Base-by-base conservation (phyloP, 2,888 invertebrate species). In the Chalcis sispes region DNA sequence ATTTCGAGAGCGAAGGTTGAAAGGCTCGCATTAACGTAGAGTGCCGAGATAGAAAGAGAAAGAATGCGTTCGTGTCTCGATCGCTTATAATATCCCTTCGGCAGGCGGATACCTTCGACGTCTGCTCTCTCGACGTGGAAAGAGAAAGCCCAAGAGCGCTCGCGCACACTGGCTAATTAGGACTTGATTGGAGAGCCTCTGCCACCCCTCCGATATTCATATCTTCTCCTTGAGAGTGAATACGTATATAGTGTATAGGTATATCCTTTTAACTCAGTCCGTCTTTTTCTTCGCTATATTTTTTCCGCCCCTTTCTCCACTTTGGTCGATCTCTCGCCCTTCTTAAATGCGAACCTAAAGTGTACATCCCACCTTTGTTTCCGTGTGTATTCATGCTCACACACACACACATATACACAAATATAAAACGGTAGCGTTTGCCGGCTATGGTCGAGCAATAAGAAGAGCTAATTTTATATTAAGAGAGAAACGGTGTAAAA, bases 101-200 rank as follows among this genome's bases (percentile, higher is more conserved):
- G 40, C 62, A 56, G 70, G 69, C 58, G 69, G 69, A n/a, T 75
- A 50, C 66, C 40, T 50, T 18, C 10, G 36, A 18, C 42, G 32
- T 70, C 67, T 56, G 46, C 56, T 18, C 27, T n/a, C 3, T 36
- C 42, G 50, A 4, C 23, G 27, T 18, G 36, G 25, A 36, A 23
- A 10, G 54, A 25, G 36, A 50, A 23, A 23, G 20, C 23, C 4
- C 32, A 20, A 13, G 42, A 20, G 46, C 40, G 40, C 32, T 20
- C 27, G 27, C 23, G 48, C 78, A 77, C 79, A 78, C 81, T 79
- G 81, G 81, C 83, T 87, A 87, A 87, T 87, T 87, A 86, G 82
- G 81, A 81, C 83, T 84, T 81, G 85, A 87, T 86, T 85, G 84
- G 81, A n/a, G 81, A 79, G 75, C 73, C 77, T 66, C 52, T 64